Base-by-base conservation (phyloP, 2,888 invertebrate genomes). In the Drosophila nigritarsus region DNA sequence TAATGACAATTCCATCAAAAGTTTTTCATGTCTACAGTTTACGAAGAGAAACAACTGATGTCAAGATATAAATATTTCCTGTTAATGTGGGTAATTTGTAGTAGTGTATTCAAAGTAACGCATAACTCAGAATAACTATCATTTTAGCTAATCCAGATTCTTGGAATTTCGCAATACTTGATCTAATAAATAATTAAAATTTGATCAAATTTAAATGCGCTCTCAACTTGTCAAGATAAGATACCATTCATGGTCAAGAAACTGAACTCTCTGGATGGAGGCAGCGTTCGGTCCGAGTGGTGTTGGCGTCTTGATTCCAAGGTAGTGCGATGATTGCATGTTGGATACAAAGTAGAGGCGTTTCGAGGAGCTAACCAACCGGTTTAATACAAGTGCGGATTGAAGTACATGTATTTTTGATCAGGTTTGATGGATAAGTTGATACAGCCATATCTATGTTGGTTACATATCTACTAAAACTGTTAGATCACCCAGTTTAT, bases 201-300 rank as follows among this genome's bases (percentile, higher is more conserved):
- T 62, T 64, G 18, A 65, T 67, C 73, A 71, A 69, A 86, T 75
- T 72, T 71, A 59, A 66, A 40, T 67, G 63, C 45, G 56, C 65
- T 69, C 75, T 65, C 75, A 66, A 30, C 49, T 29, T 53, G 32
- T 53, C 77, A 54, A 83, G 86, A 86, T 88, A 74, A 79, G 76
- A 75, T 79, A 66, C 89, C 90, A 90, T 82, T 84, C 80, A 87
- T 87, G 86, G 90, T 74, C 64, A 69, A 74, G 66, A 71, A 70
- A 70, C 64, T 42, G 36, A 83, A 59, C 75, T 66, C 70, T 48
- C 50, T 45, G 49, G 68, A 62, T 50, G n/a, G 70, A 70, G 64
- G 65, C 56, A 50, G 61, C 48, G 38, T n/a, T 53, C 45, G 34
- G 34, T 30, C 32, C 56, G 36, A 20, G 42, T 54, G 58, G 60